These are phyloP conservation scores for Lagopus muta DNA, from an alignment of 2,113 vertebrate genomes.

Conservation along the genomic window DNA sequence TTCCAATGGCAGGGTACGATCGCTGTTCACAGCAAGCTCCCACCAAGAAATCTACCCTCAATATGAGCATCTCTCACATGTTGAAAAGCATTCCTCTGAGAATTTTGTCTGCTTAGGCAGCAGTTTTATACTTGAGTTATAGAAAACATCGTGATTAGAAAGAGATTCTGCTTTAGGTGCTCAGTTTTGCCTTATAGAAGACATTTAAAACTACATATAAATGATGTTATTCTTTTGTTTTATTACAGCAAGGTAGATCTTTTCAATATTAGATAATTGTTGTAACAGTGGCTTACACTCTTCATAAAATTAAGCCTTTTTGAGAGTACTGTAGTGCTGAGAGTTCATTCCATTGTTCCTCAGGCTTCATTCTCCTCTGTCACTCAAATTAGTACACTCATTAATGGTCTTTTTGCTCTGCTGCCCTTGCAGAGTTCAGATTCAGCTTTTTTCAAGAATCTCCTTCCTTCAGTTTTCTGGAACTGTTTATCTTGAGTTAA, in stretches of 20 bases:
- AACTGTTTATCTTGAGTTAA: not conserved
- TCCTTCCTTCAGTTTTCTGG: not conserved
- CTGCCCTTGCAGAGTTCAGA: not conserved
- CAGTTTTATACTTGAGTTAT: not conserved
- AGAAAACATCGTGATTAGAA: not conserved
- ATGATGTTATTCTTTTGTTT: not conserved
- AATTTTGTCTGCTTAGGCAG: not conserved
- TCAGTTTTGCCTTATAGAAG: not conserved
- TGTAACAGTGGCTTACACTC: not conserved
- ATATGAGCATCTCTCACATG: not conserved
- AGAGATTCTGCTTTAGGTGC: not conserved
- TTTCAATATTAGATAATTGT: not conserved
- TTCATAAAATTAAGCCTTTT: not conserved
- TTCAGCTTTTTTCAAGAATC: not conserved
- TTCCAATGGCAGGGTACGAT: not conserved
- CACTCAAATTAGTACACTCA: not conserved
- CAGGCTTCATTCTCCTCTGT: not conserved
- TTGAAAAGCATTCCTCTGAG: not conserved
- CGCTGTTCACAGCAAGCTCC: not conserved
- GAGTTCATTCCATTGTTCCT: not conserved
- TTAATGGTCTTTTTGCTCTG: not conserved
- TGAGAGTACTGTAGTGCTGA: not conserved
- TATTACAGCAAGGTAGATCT: not conserved
- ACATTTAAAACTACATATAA: not conserved
- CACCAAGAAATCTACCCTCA: not conserved